A percentile compares a stretch with the other conserved stretches of the same genome.
These are phyloP conservation scores for Eristalinus aeneus DNA, from an alignment of 2,888 invertebrate species.

Conservation along the genomic window DNA sequence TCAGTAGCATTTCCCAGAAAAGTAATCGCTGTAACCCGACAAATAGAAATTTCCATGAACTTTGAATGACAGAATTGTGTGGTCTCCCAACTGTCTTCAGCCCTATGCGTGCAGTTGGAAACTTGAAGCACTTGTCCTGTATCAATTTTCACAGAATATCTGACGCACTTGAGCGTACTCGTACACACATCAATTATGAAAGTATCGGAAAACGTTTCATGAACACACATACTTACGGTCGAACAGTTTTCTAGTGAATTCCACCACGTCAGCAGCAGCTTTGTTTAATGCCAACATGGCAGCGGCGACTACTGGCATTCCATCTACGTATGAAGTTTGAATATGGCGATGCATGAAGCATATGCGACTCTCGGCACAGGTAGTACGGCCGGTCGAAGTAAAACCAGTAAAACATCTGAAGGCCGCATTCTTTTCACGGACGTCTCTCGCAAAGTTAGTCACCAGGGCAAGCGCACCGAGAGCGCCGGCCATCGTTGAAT, in stretches of 20 bases:
- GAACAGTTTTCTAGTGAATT: not conserved
- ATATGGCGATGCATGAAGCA: too few species aligned
- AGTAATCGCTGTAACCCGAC: too few species aligned
- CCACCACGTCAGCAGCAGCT: not conserved
- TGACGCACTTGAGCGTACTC: not conserved
- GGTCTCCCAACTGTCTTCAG: not conserved
- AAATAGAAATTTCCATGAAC: not conserved
- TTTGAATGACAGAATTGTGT: not conserved
- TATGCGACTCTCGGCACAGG: not conserved
- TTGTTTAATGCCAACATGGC: not conserved
- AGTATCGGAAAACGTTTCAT: not conserved
- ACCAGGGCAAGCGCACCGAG: slow-evolving; percentile 3
- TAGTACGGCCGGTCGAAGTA: not conserved
- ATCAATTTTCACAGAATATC: not conserved
- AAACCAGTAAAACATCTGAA: slow-evolving; percentile 32
- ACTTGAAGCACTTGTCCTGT: not conserved
- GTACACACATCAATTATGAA: not conserved
- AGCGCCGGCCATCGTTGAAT: not conserved
- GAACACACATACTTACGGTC: not conserved
- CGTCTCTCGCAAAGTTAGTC: slow-evolving; percentile 57
- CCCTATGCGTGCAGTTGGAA: not conserved
- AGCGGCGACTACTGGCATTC: not conserved
- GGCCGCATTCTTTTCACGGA: slow-evolving; percentile 70
- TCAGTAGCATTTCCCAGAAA: too few species aligned
- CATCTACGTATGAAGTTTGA: not conserved